Evolutionary conservation across 92 coral and sea anemone genomes (phyloP).

Genomic region (Porites cylindrica): DNA sequence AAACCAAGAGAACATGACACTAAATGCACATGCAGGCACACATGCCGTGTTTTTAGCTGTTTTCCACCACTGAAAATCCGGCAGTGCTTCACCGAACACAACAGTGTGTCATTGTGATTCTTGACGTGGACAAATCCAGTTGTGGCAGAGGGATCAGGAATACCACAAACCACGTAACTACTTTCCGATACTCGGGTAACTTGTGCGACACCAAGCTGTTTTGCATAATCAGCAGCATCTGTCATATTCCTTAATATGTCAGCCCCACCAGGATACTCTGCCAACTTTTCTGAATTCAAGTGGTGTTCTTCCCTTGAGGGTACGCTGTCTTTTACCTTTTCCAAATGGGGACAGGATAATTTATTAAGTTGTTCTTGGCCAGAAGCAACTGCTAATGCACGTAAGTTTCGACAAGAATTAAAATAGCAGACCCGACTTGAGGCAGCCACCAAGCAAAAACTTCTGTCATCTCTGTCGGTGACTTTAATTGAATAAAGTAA

Average conservation of each 20-base stretch:
- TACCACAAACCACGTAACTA: conserved; percentile 5
- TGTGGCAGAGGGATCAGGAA: conserved; percentile 9
- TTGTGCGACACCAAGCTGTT: conserved; percentile 13
- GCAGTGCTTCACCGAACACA: neutral
- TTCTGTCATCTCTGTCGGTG: neutral
- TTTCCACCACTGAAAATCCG: neutral
- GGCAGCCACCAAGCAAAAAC: conserved; percentile 21
- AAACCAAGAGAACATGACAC: conserved; percentile 5
- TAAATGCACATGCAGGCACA: neutral
- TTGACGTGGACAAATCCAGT: conserved; percentile 7
- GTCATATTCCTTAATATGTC: neutral
- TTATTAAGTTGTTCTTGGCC: neutral
- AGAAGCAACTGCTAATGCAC: neutral
- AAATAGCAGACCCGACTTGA: conserved; percentile 21
- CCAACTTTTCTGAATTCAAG: neutral
- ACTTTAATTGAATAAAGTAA: neutral
- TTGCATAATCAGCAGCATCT: neutral
- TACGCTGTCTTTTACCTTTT: neutral
- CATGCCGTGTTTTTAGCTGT: neutral
- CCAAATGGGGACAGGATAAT: neutral
- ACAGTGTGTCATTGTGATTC: neutral
- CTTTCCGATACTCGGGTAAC: neutral
- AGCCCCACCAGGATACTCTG: conserved; percentile 11
- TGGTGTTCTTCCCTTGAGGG: neutral
- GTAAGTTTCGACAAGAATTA: neutral